phyloP scores from a whole-genome alignment of 1,140 invertebrate species.

The Diorhabda carinulata region DNA sequence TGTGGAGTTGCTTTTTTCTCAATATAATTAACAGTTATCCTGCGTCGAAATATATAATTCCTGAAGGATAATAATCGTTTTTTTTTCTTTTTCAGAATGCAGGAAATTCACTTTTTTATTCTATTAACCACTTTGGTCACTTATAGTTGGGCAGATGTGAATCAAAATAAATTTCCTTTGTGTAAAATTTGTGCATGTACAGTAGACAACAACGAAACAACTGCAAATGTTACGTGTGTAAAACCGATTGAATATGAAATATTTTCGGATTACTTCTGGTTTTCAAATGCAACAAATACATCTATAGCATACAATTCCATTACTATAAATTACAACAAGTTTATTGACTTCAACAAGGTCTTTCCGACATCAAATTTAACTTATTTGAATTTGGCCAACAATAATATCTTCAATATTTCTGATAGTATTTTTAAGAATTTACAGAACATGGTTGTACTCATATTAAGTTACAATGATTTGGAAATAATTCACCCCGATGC shows the following conservation, averaged over 20 bases:
- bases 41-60: too few species aligned
- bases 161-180: background rate
- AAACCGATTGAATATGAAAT: constrained; percentile 20
- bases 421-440: constrained; percentile 60
- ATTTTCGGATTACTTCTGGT: constrained; percentile 22
- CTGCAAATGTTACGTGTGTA: constrained; percentile 27
- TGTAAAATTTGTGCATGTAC: constrained; percentile 20
- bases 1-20: too few species aligned
- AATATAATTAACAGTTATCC: too few species aligned
- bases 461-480: constrained; percentile 67
- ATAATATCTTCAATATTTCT: constrained; percentile 58
- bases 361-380: constrained; percentile 30
- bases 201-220: constrained; percentile 4
- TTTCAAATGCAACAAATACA: constrained; percentile 22
- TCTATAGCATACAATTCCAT: constrained; percentile 23
- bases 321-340: constrained; percentile 26
- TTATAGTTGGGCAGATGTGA: background rate
- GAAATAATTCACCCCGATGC: constrained; percentile 56
- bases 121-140: background rate
- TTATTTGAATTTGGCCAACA: constrained; percentile 39
- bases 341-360: constrained; percentile 29
- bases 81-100: background rate
- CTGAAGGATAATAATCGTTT: too few species aligned
- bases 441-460: constrained; percentile 57
- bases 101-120: background rate